These are phyloP conservation scores for Barnardius zonarius DNA, from an alignment of 2,113 vertebrate species.

Conservation along the genomic window DNA sequence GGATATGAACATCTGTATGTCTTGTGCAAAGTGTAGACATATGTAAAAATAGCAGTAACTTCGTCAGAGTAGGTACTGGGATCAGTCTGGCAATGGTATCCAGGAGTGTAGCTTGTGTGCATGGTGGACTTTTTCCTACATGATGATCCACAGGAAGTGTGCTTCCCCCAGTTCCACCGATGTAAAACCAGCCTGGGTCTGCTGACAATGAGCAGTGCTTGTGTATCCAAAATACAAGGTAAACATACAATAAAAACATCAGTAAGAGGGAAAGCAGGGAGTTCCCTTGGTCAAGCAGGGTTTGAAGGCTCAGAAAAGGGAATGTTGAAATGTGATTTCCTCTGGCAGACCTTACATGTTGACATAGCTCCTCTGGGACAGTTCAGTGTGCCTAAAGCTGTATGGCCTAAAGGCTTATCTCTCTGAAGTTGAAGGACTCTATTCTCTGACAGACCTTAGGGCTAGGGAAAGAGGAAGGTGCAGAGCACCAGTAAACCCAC, in stretches of 20 bases:
- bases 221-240: neutral
- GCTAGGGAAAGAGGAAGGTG: neutral
- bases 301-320: neutral
- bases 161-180: neutral
- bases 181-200: neutral
- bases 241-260: neutral
- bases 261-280: neutral
- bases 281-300: neutral
- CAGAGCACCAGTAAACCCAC: accelerated
- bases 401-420: neutral
- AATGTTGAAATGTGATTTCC: conserved; percentile 1
- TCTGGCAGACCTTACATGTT: neutral
- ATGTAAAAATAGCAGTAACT: neutral
- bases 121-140: neutral
- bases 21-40: neutral
- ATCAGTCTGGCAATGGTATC: neutral
- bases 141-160: neutral
- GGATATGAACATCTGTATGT: neutral
- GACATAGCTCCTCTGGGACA: neutral
- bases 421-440: neutral
- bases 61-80: neutral
- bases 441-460: neutral
- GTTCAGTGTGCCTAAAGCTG: neutral
- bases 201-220: neutral
- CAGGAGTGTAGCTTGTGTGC: accelerated